These are phyloP conservation scores for Drosophila colorata DNA, from an alignment of 2,888 invertebrate species.

Conservation along the genomic window DNA sequence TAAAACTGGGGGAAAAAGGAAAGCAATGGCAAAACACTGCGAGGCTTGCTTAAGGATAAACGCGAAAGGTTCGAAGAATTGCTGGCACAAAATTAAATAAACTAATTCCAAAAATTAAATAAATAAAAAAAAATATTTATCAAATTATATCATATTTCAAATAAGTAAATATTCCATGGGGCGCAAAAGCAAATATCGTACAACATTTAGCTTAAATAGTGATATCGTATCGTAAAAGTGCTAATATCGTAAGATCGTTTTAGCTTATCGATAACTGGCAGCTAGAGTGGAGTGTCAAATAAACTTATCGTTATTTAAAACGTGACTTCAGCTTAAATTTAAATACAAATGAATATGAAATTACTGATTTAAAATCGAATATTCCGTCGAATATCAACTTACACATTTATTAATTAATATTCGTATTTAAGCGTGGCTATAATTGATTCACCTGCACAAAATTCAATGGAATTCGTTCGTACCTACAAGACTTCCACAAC, in stretches of 20 bases:
- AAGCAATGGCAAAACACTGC: background rate
- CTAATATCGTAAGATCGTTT: too few species aligned
- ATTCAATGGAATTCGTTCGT: background rate
- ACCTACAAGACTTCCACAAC: conserved; percentile 2
- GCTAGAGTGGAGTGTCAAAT: too few species aligned
- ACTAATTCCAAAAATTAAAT: too few species aligned
- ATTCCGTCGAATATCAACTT: background rate
- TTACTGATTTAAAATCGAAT: too few species aligned
- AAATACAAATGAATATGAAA: background rate
- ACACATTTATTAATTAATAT: background rate
- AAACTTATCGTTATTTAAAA: background rate
- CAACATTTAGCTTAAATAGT: background rate
- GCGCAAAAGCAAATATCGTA: background rate
- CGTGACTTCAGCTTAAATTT: background rate
- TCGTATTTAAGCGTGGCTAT: background rate
- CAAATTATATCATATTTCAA: too few species aligned
- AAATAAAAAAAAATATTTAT: too few species aligned
- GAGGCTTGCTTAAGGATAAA: conserved; percentile 21
- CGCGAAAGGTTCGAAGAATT: background rate
- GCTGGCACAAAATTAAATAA: too few species aligned
- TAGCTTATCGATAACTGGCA: too few species aligned
- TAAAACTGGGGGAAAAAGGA: background rate
- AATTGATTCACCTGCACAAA: background rate
- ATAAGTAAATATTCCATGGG: too few species aligned
- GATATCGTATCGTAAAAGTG: background rate